Base-by-base conservation (phyloP, 2,888 invertebrate genomes). In the Lysandra coridon region DNA sequence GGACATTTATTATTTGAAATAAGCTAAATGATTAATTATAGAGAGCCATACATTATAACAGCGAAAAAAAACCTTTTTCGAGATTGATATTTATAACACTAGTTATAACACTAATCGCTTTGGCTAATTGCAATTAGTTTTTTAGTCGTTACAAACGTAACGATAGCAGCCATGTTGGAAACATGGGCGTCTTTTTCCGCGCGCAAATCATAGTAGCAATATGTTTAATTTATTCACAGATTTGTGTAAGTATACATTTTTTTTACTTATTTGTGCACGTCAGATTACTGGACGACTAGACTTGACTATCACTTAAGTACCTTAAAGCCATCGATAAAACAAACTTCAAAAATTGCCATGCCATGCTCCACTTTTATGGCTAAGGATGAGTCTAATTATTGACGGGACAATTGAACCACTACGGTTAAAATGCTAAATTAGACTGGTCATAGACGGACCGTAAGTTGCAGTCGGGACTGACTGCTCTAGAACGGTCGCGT, bases 141-240 rank as follows among this genome's bases (percentile, higher is more conserved):
- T 81, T 86, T 23, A 60, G 57, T 49, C 77, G 10, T 40, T 76
- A 33, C 60, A 12, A 40, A 33, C 57, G 69, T 33, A 57, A n/a
- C 77, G 77, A 75, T 78, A 83, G 86, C 82, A 90, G 89, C 89
- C 89, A 93, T 93, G 93, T 85, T 88, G 85, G 83, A 86, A 92
- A 90, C 87, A 94, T 94, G 93, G 89, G 86, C 87, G 88, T 84
- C 82, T 86, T 85, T 83, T 88, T 88, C 88, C 90, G 88, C 86
- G 89, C 89, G 86, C 89, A 89, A 90, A 89, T 88, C 83, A 84
- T 92, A 82, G 83, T 92, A 78, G 83, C 87, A 83, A 83, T 91
- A 88, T 92, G 91, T 85, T 82, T 91, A 80, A 83, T 85, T 80
- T 88, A 85, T 84, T 79, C 92, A 82, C 90, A 89, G 83, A 85